These are phyloP conservation scores for Drosophila flavopinicola DNA, from an alignment of 2,888 invertebrate species.

Conservation along the genomic window DNA sequence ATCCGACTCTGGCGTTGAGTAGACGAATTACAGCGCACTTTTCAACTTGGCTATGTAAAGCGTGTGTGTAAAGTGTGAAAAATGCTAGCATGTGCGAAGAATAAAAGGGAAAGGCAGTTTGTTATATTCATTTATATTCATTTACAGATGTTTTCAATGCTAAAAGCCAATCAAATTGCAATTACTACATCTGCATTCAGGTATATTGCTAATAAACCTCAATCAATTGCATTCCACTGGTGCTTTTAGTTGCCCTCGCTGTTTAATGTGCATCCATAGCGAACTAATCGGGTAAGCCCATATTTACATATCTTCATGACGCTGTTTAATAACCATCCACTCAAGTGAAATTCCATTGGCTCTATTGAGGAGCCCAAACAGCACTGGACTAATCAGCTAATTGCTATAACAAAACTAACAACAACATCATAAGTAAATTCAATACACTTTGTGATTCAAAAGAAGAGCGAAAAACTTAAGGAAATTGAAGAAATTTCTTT, in stretches of 20 bases:
- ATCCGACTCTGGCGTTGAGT: slow-evolving; percentile 78
- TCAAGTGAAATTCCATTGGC: slow-evolving; percentile 14
- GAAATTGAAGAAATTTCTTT: background rate
- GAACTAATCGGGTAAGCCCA: slow-evolving; percentile 43
- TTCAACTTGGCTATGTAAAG: slow-evolving; percentile 5
- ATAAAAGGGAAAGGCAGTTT: background rate
- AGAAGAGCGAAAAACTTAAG: background rate
- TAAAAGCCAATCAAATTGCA: slow-evolving; percentile 25
- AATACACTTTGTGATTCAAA: background rate
- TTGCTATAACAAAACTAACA: slow-evolving; percentile 8
- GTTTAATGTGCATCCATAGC: background rate
- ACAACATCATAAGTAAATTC: slow-evolving; percentile 2
- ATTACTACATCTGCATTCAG: slow-evolving; percentile 11
- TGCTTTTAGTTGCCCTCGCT: slow-evolving; percentile 26
- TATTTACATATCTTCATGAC: slow-evolving; percentile 53
- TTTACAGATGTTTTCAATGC: background rate
- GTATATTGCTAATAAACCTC: slow-evolving; percentile 39
- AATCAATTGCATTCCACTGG: slow-evolving; percentile 17
- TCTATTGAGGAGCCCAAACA: background rate
- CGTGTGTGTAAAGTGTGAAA: background rate
- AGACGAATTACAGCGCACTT: slow-evolving; percentile 74
- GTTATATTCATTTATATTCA: too few relatives aligned
- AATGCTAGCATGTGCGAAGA: too few relatives aligned
- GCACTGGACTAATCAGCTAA: slow-evolving; percentile 25
- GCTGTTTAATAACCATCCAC: slow-evolving; percentile 31